These are phyloP conservation scores for Linhomoeus sp. DNA, from an alignment of 2,888 invertebrate species.

Conservation along the genomic window DNA sequence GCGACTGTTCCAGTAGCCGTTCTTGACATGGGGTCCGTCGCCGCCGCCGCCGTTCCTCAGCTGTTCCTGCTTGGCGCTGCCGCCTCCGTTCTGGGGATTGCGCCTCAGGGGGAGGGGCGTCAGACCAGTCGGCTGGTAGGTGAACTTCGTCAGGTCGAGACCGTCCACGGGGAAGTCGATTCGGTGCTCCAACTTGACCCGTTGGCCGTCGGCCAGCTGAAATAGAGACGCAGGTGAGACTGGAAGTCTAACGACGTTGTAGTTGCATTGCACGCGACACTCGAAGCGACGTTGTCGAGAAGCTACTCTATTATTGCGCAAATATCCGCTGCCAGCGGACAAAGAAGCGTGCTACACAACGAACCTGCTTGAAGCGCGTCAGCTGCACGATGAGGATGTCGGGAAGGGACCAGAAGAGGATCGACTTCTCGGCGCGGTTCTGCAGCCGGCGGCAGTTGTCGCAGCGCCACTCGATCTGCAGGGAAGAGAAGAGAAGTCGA, in stretches of 20 bases:
- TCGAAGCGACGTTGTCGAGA: too few species aligned
- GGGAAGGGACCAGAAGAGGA: conserved; percentile 81
- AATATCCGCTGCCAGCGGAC: neutral
- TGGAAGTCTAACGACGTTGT: neutral
- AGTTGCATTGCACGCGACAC: neutral
- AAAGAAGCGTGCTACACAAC: conserved; percentile 12
- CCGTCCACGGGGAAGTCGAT: conserved; percentile 76
- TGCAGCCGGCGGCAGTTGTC: conserved; percentile 79
- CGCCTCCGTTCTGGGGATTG: too few species aligned
- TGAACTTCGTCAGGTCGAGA: conserved; percentile 57
- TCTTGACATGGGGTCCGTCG: too few species aligned
- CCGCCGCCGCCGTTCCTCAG: too few species aligned
- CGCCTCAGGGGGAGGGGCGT: neutral
- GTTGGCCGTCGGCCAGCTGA: conserved; percentile 50
- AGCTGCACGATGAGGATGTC: conserved; percentile 82
- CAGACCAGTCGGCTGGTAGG: neutral
- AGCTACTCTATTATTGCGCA: neutral
- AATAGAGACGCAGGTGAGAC: conserved; percentile 6
- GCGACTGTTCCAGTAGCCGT: too few species aligned
- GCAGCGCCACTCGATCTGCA: conserved; percentile 44
- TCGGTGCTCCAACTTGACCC: conserved; percentile 69
- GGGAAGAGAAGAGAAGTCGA: too few species aligned
- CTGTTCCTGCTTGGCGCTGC: too few species aligned
- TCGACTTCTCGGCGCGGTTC: conserved; percentile 64
- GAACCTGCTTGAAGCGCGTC: conserved; percentile 73